Conservation (phyloP, 2,888 invertebrate species). For the Caenorhabditis japonica region DNA sequence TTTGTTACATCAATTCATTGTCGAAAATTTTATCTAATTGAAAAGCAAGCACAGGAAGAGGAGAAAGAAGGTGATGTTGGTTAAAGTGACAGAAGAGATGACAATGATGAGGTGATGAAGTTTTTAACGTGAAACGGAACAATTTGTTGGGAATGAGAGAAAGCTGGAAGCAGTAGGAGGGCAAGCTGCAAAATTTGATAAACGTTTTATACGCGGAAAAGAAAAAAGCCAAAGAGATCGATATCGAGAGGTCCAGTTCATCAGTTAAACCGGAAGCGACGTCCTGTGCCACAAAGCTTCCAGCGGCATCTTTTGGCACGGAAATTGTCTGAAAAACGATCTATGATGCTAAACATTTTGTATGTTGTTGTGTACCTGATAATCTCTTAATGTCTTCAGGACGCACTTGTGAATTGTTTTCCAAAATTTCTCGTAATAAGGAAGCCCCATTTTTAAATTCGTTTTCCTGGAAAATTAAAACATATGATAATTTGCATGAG, state of each 20-base stretch:
- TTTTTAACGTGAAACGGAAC: background rate
- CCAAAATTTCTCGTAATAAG: slow-evolving; percentile 43
- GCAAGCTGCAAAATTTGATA: slow-evolving; percentile 26
- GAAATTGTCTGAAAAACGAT: slow-evolving; percentile 38
- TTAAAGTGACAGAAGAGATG: slow-evolving; percentile 5
- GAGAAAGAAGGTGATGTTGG: background rate
- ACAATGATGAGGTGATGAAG: background rate
- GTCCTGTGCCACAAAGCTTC: slow-evolving; percentile 67
- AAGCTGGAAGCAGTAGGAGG: slow-evolving; percentile 5
- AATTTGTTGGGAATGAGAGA: background rate
- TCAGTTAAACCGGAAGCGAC: slow-evolving; percentile 60
- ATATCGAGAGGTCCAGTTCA: background rate
- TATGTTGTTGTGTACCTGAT: slow-evolving; percentile 19
- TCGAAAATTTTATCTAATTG: slow-evolving; percentile 43
- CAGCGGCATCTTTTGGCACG: slow-evolving; percentile 66
- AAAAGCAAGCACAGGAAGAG: slow-evolving; percentile 40
- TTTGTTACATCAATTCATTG: slow-evolving; percentile 1
- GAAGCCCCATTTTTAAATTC: slow-evolving; percentile 39
- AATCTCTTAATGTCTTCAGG: slow-evolving; percentile 46
- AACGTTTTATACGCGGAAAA: slow-evolving; percentile 8
- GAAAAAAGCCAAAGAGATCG: slow-evolving; percentile 22
- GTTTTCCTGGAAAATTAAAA: slow-evolving; percentile 29
- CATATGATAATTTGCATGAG: slow-evolving; percentile 1
- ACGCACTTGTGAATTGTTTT: slow-evolving; percentile 33
- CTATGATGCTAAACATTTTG: background rate